phyloP scores from a whole-genome alignment of 1,140 invertebrate species.

The Aphelinus atriplicis region DNA sequence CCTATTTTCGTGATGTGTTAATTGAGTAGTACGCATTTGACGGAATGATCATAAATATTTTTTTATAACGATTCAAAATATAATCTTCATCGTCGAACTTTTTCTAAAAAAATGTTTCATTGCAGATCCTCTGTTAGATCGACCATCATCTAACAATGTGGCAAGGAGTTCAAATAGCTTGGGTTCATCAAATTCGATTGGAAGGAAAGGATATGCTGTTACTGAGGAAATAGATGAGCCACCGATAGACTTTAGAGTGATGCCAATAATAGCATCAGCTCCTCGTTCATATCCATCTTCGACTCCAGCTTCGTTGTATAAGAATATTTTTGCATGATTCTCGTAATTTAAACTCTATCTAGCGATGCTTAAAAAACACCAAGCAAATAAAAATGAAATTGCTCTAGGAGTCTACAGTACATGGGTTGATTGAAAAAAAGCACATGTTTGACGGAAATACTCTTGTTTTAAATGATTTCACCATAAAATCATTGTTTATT shows the following conservation, averaged over 20 bases:
- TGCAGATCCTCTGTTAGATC: neutral
- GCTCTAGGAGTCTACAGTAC: too few relatives aligned
- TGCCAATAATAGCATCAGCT: constrained; percentile 37
- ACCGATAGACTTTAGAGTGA: constrained; percentile 45
- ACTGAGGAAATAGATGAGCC: constrained; percentile 48
- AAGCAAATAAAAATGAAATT: too few relatives aligned
- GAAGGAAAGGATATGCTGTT: constrained; percentile 49
- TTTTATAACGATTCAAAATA: neutral
- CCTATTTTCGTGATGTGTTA: neutral
- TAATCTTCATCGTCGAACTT: neutral
- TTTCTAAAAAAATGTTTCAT: neutral
- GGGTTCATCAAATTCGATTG: neutral
- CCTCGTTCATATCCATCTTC: constrained; percentile 20
- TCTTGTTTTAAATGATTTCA: too few relatives aligned
- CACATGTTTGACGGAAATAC: too few relatives aligned
- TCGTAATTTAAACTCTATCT: too few relatives aligned
- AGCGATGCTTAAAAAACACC: too few relatives aligned
- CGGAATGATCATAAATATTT: too few relatives aligned
- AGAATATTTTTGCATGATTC: too few relatives aligned
- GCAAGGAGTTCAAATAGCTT: constrained; percentile 4
- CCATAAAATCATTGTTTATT: too few relatives aligned
- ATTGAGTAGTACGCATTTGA: neutral
- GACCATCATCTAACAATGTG: neutral
- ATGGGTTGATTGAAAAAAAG: too few relatives aligned
- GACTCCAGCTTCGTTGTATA: neutral